Percentiles rank a stretch among this genome's conserved stretches.
These are phyloP conservation scores for Parapristionchus giblindavisi DNA, from an alignment of 2,888 invertebrate species.

Conservation along the genomic window DNA sequence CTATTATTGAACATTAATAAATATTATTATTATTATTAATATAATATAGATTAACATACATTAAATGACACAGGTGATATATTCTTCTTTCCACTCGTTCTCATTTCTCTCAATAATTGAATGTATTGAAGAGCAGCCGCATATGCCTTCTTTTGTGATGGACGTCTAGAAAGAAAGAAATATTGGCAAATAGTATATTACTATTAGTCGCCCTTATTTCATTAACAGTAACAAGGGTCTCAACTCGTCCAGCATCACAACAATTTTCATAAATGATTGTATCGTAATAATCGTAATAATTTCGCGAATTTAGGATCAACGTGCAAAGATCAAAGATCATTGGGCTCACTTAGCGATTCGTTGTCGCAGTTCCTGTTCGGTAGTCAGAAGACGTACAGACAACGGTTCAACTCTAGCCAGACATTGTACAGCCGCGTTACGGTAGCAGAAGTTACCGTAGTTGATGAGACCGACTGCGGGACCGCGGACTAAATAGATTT, in stretches of 20 bases:
- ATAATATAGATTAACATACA: slow-evolving; percentile 32
- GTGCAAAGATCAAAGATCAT: slow-evolving; percentile 8
- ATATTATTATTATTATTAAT: not conserved
- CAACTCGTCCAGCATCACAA: no score
- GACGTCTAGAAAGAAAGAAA: slow-evolving; percentile 29
- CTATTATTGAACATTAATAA: no score
- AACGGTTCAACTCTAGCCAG: slow-evolving; percentile 52
- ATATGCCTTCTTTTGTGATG: not conserved
- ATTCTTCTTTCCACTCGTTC: slow-evolving; percentile 56
- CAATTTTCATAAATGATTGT: no score
- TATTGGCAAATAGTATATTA: no score
- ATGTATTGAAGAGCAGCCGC: slow-evolving; percentile 30
- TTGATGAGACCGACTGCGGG: slow-evolving; percentile 87
- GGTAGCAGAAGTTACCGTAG: slow-evolving; percentile 91
- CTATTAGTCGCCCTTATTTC: no score
- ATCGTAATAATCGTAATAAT: no score
- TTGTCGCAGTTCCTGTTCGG: slow-evolving; percentile 35
- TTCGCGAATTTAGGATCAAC: no score
- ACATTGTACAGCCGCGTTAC: slow-evolving; percentile 90
- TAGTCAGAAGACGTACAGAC: slow-evolving; percentile 50
- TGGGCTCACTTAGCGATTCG: not conserved
- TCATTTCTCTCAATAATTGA: slow-evolving; percentile 51
- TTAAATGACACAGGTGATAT: slow-evolving; percentile 56
- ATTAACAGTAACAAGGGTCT: no score
- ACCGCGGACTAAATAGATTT: slow-evolving; percentile 27